phyloP scores from a whole-genome alignment of 2,888 invertebrate genomes.

The Tetramorium bicarinatum region DNA sequence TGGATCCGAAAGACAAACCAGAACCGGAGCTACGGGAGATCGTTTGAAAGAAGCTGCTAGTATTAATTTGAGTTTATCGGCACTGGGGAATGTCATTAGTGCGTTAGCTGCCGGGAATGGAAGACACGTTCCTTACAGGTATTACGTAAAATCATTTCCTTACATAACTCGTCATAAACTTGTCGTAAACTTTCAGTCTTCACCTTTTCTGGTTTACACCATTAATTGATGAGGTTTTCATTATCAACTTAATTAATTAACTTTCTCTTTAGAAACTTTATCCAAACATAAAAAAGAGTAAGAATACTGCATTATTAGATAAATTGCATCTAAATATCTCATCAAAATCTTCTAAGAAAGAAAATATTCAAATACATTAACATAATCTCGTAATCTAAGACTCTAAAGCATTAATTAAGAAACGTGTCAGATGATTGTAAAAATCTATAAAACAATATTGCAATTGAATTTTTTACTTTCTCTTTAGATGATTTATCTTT shows the following conservation, averaged over 20 bases:
- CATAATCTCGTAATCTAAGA: too few species aligned
- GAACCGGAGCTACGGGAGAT: conserved; percentile 94
- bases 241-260: too few species aligned
- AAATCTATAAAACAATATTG: neutral
- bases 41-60: conserved; percentile 95
- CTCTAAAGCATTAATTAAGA: too few species aligned
- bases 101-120: conserved; percentile 92
- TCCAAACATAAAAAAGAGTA: neutral
- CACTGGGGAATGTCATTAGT: conserved; percentile 96
- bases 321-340: neutral
- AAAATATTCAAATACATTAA: neutral
- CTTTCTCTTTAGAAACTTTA: neutral
- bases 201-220: neutral
- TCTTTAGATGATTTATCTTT: too few species aligned
- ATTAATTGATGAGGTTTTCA: neutral
- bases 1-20: conserved; percentile 94
- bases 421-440: neutral
- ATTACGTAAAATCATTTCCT: neutral
- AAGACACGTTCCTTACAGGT: conserved; percentile 91
- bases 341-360: neutral
- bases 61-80: conserved; percentile 95
- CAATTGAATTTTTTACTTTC: too few species aligned
- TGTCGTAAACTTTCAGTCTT: too few species aligned
- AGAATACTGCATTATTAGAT: neutral
- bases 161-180: too few species aligned